These are phyloP conservation scores for Zosterops pallidus DNA, from an alignment of 2,113 vertebrate genomes.

Conservation along the genomic window DNA sequence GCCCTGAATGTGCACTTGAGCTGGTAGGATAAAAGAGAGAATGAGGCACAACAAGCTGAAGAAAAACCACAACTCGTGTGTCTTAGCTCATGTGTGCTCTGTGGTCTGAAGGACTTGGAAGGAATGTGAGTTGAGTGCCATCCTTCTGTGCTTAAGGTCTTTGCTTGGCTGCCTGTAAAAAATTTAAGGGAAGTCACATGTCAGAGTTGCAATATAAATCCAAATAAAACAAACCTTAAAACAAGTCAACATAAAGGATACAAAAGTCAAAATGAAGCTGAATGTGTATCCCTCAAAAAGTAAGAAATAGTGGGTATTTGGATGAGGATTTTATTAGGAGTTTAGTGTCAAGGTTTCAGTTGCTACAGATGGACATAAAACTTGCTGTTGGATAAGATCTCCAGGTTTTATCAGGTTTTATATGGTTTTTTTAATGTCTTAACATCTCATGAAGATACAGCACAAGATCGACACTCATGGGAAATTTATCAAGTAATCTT, in stretches of 20 bases:
- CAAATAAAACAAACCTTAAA: conserved; percentile 28
- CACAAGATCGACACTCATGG: neutral
- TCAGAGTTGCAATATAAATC: neutral
- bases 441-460: neutral
- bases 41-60: neutral
- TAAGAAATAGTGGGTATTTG: neutral
- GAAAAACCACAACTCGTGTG: neutral
- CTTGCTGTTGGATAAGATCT: neutral
- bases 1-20: neutral
- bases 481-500: neutral
- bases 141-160: neutral
- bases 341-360: neutral
- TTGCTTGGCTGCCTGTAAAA: conserved; percentile 6
- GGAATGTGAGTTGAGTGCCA: conserved; percentile 5
- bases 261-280: neutral
- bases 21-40: neutral
- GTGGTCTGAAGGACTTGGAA: neutral
- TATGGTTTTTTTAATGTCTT: neutral
- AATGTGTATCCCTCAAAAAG: neutral
- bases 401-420: neutral
- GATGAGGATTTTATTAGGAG: neutral
- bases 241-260: neutral
- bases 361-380: neutral
- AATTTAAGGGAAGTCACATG: conserved; percentile 18
- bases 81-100: neutral